Base-by-base conservation (phyloP, 2,113 vertebrate species). In the Cyanocitta stelleri region DNA sequence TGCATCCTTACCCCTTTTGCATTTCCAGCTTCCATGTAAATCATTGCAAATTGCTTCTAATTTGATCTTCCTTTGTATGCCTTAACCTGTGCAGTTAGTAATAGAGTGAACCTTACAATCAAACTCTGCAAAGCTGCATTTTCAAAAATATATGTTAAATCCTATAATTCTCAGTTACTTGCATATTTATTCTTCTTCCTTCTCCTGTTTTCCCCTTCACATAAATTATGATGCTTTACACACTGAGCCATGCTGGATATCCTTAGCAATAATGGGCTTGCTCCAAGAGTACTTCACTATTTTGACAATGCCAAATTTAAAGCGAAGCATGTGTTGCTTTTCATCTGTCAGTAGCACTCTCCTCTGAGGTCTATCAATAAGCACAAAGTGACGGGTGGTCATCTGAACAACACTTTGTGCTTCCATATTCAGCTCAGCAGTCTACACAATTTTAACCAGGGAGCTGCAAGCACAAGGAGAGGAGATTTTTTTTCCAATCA, bases 261-360 rank as follows among this genome's bases (percentile, higher is more conserved):
- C 61, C 76, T 82, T 62, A 90, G 61, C 41, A 88, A 41, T 68
- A 84, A 82, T 0, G 4, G 49, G 16, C 13, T 92, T 51, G 35
- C 39, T 90, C 62, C 41, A 43, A 83, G 69, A 73, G 54, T 29
- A 48, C 48, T 80, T 78, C 3, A 20, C 88, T 81, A 56, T 80
- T 96, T 78, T 90, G 82, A 88, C 56, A 71, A 41, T 44, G 80
- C 43, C 61, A 88, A 91, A 93, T 90, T 75, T 73, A 91, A 74
- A 92, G 52, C 1, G 7, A 46, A 86, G 56, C 59, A 32, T 49
- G 41, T 75, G 77, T 15, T 83, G 49, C 75, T 93, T 86, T 64
- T 74, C 75, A 91, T 78, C 83, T 84, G 80, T 79, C 92, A 94
- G 49, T 84, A 79, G 69, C 44, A 66, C 58, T 84, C 51, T 77